Evolutionary conservation across 1,140 invertebrate species (phyloP).

Genomic region (Chlorops oryzae): DNA sequence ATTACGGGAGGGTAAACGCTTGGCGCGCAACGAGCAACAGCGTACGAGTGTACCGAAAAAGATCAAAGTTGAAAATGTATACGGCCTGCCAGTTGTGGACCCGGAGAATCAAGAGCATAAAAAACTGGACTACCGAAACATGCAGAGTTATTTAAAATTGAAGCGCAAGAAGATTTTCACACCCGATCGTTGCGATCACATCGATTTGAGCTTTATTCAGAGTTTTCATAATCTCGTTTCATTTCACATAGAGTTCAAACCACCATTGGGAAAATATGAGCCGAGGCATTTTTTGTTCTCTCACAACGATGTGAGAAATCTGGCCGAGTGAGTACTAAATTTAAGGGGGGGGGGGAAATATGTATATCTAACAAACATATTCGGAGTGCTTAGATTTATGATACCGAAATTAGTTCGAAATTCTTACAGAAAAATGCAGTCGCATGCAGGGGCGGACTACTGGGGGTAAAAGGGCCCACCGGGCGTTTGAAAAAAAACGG

Average conservation of each 20-base stretch:
- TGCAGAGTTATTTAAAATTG: conserved; percentile 12
- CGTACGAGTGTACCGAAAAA: background rate
- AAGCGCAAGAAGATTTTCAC: conserved; percentile 22
- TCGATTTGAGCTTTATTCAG: conserved; percentile 31
- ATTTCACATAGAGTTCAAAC: conserved; percentile 30
- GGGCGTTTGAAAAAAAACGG: too few relatives aligned
- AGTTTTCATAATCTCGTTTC: conserved; percentile 24
- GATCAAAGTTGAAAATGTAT: conserved; percentile 8
- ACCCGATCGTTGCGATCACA: conserved; percentile 27
- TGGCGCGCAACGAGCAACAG: background rate
- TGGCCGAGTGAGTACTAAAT: conserved; percentile 15
- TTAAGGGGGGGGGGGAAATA: too few relatives aligned
- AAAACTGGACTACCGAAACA: conserved; percentile 27
- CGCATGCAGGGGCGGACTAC: too few relatives aligned
- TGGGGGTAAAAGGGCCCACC: too few relatives aligned
- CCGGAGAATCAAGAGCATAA: conserved; percentile 22
- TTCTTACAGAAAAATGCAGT: too few relatives aligned
- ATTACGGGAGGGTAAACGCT: background rate
- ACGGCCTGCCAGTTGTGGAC: conserved; percentile 25
- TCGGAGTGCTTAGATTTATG: background rate
- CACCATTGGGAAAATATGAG: conserved; percentile 24
- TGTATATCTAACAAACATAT: too few relatives aligned
- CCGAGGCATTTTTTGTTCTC: conserved; percentile 30
- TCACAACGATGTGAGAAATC: conserved; percentile 22
- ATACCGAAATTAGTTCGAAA: background rate